phyloP scores from a whole-genome alignment of 2,113 vertebrate genomes.

The Orthonyx spaldingii region DNA sequence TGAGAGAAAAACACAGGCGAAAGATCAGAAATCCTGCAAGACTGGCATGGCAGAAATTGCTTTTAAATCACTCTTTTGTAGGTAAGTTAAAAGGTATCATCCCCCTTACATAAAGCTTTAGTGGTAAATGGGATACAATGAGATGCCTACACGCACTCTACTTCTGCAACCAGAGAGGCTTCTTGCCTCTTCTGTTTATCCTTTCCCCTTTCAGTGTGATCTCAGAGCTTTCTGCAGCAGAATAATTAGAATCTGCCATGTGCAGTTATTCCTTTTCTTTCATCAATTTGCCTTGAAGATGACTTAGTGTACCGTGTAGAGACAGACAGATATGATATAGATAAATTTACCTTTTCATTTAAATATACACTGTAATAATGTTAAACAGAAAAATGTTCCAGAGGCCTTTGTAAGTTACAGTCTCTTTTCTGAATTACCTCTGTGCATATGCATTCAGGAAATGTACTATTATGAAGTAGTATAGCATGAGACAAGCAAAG shows the following conservation, averaged over 20 bases:
- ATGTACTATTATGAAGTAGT: not conserved
- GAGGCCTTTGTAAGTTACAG: not conserved
- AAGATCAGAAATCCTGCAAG: not conserved
- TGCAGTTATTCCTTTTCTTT: not conserved
- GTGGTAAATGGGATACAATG: not conserved
- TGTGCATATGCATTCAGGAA: not conserved
- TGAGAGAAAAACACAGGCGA: not conserved
- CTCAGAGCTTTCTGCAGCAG: not conserved
- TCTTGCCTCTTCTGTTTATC: not conserved
- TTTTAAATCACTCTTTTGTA: not conserved
- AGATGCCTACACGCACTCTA: not conserved
- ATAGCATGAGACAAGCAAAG: not conserved
- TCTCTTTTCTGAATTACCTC: not conserved
- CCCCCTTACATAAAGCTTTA: not conserved
- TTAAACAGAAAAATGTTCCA: not conserved
- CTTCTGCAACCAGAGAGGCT: not conserved
- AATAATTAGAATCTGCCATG: not conserved
- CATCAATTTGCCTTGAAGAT: not conserved
- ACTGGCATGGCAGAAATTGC: not conserved
- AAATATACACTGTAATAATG: not conserved
- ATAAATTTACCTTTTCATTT: not conserved
- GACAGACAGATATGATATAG: not conserved
- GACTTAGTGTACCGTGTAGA: not conserved
- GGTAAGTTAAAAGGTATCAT: not conserved
- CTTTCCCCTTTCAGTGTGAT: not conserved